A percentile compares a stretch with the other conserved stretches of the same genome.
Evolutionary conservation across 1,140 invertebrate genomes (phyloP).

Genomic region (Atta cephalotes): DNA sequence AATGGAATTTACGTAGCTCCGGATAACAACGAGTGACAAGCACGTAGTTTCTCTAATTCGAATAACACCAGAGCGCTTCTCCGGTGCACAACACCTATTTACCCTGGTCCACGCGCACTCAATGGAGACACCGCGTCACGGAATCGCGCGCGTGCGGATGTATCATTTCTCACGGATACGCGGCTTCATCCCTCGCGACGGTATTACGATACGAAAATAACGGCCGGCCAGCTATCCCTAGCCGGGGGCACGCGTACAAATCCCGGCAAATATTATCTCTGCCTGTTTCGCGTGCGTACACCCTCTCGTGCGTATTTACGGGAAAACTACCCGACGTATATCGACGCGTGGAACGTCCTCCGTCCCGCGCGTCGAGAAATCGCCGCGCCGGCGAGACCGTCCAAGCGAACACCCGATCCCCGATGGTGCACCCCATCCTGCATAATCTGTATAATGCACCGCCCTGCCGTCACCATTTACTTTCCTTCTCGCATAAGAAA

Average conservation of each 20-base stretch:
- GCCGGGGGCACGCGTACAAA: constrained; percentile 62
- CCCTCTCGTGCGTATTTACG: constrained; percentile 30
- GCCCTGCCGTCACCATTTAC: background rate
- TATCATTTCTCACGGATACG: constrained; percentile 53
- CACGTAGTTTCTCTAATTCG: constrained; percentile 55
- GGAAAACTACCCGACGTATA: constrained; percentile 19
- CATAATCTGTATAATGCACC: constrained; percentile 2
- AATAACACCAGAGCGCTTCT: constrained; percentile 43
- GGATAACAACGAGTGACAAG: constrained; percentile 22
- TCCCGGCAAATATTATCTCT: constrained; percentile 72
- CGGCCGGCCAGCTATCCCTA: constrained; percentile 14
- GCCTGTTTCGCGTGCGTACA: constrained; percentile 3
- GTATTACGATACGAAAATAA: constrained; percentile 72
- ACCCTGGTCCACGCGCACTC: background rate
- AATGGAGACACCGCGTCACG: constrained; percentile 3
- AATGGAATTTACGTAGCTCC: constrained; percentile 15
- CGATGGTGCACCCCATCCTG: too few relatives aligned
- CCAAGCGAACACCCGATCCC: background rate
- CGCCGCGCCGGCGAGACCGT: background rate
- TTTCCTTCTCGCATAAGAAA: background rate
- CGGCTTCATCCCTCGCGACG: background rate
- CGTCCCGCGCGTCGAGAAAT: background rate
- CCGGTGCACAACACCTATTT: constrained; percentile 38
- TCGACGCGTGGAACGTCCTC: background rate
- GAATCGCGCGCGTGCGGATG: constrained; percentile 33